Conservation (phyloP, 2,113 vertebrate genomes). For the Lampris megalopsis region DNA sequence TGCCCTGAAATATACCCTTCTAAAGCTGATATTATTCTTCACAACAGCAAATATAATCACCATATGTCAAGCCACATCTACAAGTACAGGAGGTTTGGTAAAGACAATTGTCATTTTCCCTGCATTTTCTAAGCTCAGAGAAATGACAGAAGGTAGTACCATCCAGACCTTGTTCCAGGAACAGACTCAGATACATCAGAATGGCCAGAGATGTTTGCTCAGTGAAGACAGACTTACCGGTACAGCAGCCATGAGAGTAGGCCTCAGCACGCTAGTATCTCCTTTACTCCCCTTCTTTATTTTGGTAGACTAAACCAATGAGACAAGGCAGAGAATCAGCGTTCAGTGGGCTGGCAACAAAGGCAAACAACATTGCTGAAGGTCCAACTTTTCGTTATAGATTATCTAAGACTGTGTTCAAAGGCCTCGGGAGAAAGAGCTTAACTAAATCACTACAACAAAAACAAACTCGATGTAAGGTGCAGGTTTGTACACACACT, state of each 20-base stretch:
- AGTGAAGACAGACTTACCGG: conserved; percentile 84
- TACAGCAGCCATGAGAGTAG: conserved; percentile 97
- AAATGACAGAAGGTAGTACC: background rate
- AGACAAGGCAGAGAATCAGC: background rate
- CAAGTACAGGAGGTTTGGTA: too few species aligned
- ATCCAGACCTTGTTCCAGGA: background rate
- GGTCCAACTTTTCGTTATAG: background rate
- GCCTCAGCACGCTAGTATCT: conserved; percentile 91
- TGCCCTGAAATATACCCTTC: too few species aligned
- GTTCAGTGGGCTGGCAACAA: background rate
- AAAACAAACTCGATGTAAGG: background rate
- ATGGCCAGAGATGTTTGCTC: background rate
- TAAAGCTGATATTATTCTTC: too few species aligned
- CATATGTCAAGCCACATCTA: too few species aligned
- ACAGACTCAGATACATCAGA: background rate
- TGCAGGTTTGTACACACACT: conserved; percentile 11
- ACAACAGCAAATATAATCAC: too few species aligned
- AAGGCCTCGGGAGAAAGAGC: background rate
- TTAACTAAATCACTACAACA: background rate
- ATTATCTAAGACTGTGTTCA: background rate
- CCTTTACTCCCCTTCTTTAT: conserved; percentile 99
- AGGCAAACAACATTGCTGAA: background rate
- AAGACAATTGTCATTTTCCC: too few species aligned
- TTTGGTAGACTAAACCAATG: conserved; percentile 89
- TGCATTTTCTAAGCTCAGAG: too few species aligned